Conservation (phyloP, 2,113 vertebrate genomes). For the Pachycephala philippinensis region DNA sequence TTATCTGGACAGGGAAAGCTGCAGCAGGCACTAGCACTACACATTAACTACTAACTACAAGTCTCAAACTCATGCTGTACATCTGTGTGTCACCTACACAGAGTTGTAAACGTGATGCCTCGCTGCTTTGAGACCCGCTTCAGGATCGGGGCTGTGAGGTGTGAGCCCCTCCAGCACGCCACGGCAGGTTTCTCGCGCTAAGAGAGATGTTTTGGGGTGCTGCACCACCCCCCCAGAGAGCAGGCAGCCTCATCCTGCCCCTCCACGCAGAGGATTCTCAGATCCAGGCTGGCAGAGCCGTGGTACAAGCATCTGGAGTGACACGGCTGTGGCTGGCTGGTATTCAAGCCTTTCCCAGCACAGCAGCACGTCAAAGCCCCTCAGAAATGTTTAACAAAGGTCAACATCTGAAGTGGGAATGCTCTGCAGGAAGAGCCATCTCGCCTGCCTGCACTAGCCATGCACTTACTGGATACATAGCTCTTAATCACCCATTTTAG, state of each 20-base stretch:
- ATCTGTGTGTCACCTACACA: not conserved
- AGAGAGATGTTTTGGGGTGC: not conserved
- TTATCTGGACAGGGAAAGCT: not conserved
- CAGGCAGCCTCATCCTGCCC: not conserved
- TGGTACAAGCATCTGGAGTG: not conserved
- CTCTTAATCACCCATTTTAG: not conserved
- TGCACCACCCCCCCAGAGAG: not conserved
- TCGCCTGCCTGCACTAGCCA: not conserved
- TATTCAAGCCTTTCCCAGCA: not conserved
- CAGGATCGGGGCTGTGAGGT: not conserved
- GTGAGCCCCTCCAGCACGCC: not conserved
- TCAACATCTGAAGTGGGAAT: not conserved
- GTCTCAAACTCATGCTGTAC: not conserved
- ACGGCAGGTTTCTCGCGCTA: fast-evolving
- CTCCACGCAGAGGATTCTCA: not conserved
- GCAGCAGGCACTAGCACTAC: not conserved
- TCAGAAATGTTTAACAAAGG: not conserved
- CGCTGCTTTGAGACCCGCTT: not conserved
- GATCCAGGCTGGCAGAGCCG: not conserved
- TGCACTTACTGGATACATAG: not conserved
- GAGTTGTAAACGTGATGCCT: not conserved
- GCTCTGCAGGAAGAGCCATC: not conserved
- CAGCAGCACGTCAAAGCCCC: not conserved
- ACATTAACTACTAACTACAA: not conserved
- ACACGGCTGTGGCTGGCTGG: fast-evolving